Percentiles rank a stretch among this genome's conserved stretches.
Conservation (phyloP, 2,113 vertebrate genomes). For the Elanus axillaris region DNA sequence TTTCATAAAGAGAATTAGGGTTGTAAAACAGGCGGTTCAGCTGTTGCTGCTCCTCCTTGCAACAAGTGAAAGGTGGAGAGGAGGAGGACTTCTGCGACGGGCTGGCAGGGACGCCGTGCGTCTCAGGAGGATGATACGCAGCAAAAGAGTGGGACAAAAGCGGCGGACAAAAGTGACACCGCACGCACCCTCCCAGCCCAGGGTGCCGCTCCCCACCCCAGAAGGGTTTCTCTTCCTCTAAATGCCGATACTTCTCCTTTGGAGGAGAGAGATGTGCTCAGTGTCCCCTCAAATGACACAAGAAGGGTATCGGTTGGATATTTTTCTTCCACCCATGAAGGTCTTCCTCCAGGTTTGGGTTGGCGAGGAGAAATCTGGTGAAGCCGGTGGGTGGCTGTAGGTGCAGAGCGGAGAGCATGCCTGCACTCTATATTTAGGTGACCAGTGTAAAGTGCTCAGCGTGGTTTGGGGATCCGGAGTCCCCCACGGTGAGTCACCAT, state of each 20-base stretch:
- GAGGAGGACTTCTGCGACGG: neutral
- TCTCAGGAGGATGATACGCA: neutral
- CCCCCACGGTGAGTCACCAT: neutral
- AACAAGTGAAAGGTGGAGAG: neutral
- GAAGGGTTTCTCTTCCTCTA: neutral
- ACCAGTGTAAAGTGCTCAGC: neutral
- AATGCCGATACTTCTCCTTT: neutral
- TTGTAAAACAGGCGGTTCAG: neutral
- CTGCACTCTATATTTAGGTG: neutral
- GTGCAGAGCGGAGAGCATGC: neutral
- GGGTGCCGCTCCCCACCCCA: neutral
- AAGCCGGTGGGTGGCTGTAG: neutral
- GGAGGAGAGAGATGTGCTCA: neutral
- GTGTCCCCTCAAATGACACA: neutral
- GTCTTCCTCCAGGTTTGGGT: neutral
- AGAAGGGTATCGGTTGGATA: neutral
- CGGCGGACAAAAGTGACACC: neutral
- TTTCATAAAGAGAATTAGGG: neutral
- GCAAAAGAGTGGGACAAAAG: neutral
- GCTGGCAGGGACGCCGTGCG: rapidly evolving
- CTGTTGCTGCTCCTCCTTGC: neutral
- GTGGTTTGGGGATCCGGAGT: neutral
- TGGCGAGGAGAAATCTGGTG: neutral
- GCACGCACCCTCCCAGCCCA: neutral
- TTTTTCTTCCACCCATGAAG: neutral